phyloP scores from a whole-genome alignment of 2,888 invertebrate genomes.

The Matsumyia berberina region DNA sequence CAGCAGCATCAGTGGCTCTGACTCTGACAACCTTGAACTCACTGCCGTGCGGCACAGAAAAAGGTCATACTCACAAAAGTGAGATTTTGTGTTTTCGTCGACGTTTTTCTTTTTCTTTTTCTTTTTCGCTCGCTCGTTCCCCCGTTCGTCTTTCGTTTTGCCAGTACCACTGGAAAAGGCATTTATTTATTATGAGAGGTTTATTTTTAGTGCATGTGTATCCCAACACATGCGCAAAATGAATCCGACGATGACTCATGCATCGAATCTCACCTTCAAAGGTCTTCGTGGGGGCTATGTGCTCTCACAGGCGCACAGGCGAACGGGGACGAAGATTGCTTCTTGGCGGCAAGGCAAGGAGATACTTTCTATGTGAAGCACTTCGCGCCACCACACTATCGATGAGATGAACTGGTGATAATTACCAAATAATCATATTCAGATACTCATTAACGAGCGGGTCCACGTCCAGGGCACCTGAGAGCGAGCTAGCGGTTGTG shows the following conservation, averaged over 20 bases:
- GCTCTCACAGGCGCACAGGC: background rate
- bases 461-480: slow-evolving; percentile 50
- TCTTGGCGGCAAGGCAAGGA: slow-evolving; percentile 32
- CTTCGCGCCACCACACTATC: slow-evolving; percentile 34
- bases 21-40: slow-evolving; percentile 74
- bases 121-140: slow-evolving; percentile 40
- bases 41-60: slow-evolving; percentile 66
- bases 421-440: slow-evolving; percentile 61
- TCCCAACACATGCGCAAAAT: slow-evolving; percentile 75
- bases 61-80: slow-evolving; percentile 74
- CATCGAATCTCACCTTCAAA: slow-evolving; percentile 75
- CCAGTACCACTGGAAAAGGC: slow-evolving; percentile 62
- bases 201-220: slow-evolving; percentile 74
- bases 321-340: slow-evolving; percentile 24
- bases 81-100: slow-evolving; percentile 64
- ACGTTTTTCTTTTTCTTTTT: slow-evolving; percentile 20
- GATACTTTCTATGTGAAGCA: slow-evolving; percentile 57
- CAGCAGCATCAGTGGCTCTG: slow-evolving; percentile 66
- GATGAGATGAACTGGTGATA: slow-evolving; percentile 60
- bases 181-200: slow-evolving; percentile 74
- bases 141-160: slow-evolving; percentile 28
- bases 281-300: slow-evolving; percentile 60
- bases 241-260: slow-evolving; percentile 71
- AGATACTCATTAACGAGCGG: slow-evolving; percentile 30
- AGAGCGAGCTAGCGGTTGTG: slow-evolving; percentile 1